Evolutionary conservation across 1,140 invertebrate genomes (phyloP), one percentile per base, ranked within the genome.

Genomic region (Drosophila neocordata): DNA sequence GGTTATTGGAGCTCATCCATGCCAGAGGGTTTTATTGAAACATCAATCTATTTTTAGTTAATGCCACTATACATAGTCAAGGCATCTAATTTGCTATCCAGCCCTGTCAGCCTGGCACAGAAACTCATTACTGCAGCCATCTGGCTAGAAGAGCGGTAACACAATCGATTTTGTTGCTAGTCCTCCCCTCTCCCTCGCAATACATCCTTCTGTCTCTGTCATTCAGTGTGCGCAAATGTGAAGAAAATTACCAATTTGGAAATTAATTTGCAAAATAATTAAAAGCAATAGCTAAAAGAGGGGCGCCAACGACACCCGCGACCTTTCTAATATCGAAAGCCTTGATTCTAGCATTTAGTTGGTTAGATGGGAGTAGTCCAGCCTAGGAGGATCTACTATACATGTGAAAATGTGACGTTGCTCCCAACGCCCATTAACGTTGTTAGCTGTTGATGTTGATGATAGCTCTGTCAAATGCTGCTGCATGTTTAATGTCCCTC

Each of bases 241-340:
- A 88, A 88, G 83, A 83, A 83, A 83, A 88, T 88, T 88, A 89
- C 72, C 84, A 88, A 88, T 88, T 88, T 88, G 83, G 64, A 88
- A 88, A 88, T 84, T 88, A 88, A 88, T 88, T 88, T 88, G 79
- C 66, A 83, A 88, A 88, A 84, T 88, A 88, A 89, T 89, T 88
- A 89, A 88, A 89, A 89, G 84, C 83, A 71, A 88, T 88, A 71
- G 65, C 74, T 69, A 48, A 62, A 77, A 4, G 27, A 6, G 4
- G 27, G 27, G 27, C 4, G 55, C n/a, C n/a, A n/a, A 59, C 38
- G 74, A 34, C 31, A 69, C 61, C 44, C 41, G 56, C 41, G 41
- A 48, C 41, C 41, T 48, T 48, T 15, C 41, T 20, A 48, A 48
- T 9, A 48, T 20, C 8, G 15, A 48, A 12, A 20, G 41, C 15